Base-by-base conservation (phyloP, 2,797 vertebrate species). In the Cetoscarus ocellatus region DNA sequence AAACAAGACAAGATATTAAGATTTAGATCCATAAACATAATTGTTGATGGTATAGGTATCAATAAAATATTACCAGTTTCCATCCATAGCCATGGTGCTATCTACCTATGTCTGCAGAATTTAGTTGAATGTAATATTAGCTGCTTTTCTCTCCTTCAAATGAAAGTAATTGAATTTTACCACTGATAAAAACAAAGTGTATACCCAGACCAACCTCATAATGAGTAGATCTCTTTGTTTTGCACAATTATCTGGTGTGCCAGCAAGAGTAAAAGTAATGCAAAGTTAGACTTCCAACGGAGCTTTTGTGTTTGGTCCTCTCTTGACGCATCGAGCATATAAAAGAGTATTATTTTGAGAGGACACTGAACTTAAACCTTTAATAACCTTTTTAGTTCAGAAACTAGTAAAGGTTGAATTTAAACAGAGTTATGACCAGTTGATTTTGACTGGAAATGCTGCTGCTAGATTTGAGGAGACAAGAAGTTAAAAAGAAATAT, bases 361-460 rank as follows among this genome's bases (percentile, higher is more conserved):
- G 27, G 75, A 84, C 87, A 64, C 65, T 39, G 60, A 70, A 53
- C 70, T 76, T 69, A 88, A 89, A 87, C 81, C 77, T 70, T 67
- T 78, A 86, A 86, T 89, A 90, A 89, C 67, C 87, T 87, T 80
- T 86, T 85, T 67, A 27, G 27, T 27, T 27, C 27, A 27, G 27
- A 27, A 27, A 2, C 27, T 27, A 27, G 27, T 27, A 27, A 27
- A 27, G 4, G 27, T 27, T 27, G 27, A 4, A 27, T 27, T 27
- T 27, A 27, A 27, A 70, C 75, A 67, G 67, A 47, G 76, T 90
- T 84, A 75, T 75, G 72, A 80, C 77, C 76, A 80, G 77, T 75
- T 87, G 79, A 90, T 88, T 92, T 87, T 47, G 77, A 68, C 57
- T 83, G 83, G 70, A 90, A 90, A 85, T 89, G 79, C 76, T 12